A percentile compares a stretch with the other conserved stretches of the same genome.
Conservation (phyloP, 2,113 vertebrate genomes). For the Amblyopsis rosae region DNA sequence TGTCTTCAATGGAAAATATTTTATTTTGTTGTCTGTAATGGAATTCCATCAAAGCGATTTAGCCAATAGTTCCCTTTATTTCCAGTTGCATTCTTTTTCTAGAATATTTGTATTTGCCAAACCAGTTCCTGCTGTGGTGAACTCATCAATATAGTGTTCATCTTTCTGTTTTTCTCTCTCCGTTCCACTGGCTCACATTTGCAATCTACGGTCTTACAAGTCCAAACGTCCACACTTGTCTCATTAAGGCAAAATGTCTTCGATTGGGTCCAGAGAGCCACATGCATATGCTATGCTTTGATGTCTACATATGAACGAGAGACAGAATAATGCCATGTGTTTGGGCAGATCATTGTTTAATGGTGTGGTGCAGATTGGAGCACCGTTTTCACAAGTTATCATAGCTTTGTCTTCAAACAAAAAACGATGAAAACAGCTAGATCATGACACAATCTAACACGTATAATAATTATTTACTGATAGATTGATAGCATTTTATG, state of each 20-base stretch:
- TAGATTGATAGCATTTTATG: neutral
- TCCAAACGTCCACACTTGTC: slow-evolving; percentile 20
- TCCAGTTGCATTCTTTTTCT: neutral
- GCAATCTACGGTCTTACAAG: neutral
- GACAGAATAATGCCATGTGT: slow-evolving; percentile 28
- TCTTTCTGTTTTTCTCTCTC: neutral
- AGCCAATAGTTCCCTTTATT: neutral
- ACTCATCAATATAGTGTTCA: neutral
- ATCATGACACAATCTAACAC: too few species aligned
- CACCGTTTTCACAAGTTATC: slow-evolving; percentile 7
- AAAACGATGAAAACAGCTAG: slow-evolving; percentile 23
- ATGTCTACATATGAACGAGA: slow-evolving; percentile 31
- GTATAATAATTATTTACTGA: neutral
- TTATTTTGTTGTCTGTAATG: neutral
- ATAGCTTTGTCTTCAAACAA: slow-evolving; percentile 10
- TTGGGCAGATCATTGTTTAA: slow-evolving; percentile 30
- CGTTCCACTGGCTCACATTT: neutral
- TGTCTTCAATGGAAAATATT: neutral
- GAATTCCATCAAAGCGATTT: neutral
- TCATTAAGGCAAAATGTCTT: slow-evolving; percentile 19
- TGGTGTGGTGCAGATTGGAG: slow-evolving; percentile 10
- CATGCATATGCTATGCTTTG: slow-evolving; percentile 30
- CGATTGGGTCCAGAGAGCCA: slow-evolving; percentile 3
- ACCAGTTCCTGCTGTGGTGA: neutral
- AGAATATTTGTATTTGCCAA: neutral